Evolutionary conservation across 2,797 vertebrate genomes (phyloP), one percentile per base, ranked within the genome.

Genomic region (Novumbra hubbsi): DNA sequence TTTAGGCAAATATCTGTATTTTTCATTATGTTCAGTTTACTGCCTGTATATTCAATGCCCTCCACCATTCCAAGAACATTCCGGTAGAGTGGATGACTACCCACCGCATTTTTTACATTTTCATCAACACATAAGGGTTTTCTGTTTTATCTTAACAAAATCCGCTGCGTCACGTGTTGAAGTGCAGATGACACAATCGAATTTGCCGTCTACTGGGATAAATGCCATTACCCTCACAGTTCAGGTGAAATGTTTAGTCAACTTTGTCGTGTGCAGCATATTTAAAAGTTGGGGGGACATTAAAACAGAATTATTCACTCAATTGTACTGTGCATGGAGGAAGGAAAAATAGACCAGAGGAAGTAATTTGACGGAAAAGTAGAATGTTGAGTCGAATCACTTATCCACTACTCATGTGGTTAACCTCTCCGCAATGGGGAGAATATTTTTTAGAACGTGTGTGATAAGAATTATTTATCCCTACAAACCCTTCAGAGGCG

Each of bases 201-300:
- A 83, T 74, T 55, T 5, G 24, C 70, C 60, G 76, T 72, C 78
- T 72, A 60, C 68, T 7, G 74, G 79, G 78, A 83, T 71, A 14
- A n/a, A 11, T 28, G 78, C 68, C 52, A 1, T 8, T 70, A 66
- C 79, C 76, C 62, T 85, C 74, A 76, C 72, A 79, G 72, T 63
- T 69, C 78, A 84, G 79, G 74, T 80, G 78, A 84, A 77, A 71
- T 34, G 3, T 65, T 68, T 68, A 79, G 76, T 80, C 79, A 78
- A 74, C 82, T 83, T 32, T 74, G 73, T 69, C 76, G 55, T 21
- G 4, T 1, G 24, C 69, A n/a, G 9, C 49, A 2, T 17, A 78
- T 83, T 85, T 84, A 77, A 88, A 77, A 50, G 15, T 49, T 27
- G 32, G 15, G 60, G 24, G 76, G 66, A 63, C 63, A 81, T 28